Evolutionary conservation across 2,888 invertebrate genomes (phyloP), one percentile per base, ranked within the genome.

Genomic region (Andrena minutula): DNA sequence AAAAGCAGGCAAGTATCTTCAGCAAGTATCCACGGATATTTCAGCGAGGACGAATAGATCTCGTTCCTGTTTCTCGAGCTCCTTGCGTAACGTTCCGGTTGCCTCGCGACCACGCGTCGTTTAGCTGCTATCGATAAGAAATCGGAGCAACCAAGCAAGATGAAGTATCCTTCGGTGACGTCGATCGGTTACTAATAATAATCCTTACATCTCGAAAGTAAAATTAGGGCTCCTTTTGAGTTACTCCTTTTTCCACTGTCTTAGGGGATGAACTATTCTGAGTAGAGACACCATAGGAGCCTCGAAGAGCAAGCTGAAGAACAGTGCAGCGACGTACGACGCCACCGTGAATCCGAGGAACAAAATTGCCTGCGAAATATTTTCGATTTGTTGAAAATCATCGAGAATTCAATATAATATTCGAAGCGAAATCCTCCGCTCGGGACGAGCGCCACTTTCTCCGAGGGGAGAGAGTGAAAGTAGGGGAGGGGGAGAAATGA

Each of bases 231-330:
- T 35, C n/a, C 5, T 16, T 28, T 28, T 23, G 23, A 51, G 10
- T 66, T 58, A 16, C 35, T 49, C 41, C 6, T 3, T 20, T 8
- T 65, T 72, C 90, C 90, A 91, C 32, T 81, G 80, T 56, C 91
- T 88, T 64, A 91, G 70, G n/a, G 93, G 93, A 88, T 95, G 95
- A 20, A 95, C 92, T 23, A 95, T 92, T 70, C 95, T 92, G 6
- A 96, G 91, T 20, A 96, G 89, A 28, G 95, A 95, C 87, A 95
- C 95, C 88, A 95, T 94, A 0, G 96, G 96, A 91, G 95, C 95
- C 93, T 96, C 96, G 71, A 96, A 95, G 47, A 96, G 91, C 63
- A 96, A 91, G 0, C 95, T 94, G 23, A 96, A 93, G 28, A 94
- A 69, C 23, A 95, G 91, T 2, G 95, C 94, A 2, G 92, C 94